Evolutionary conservation across 2,888 invertebrate genomes (phyloP).

Genomic region (Sisyra nigra): DNA sequence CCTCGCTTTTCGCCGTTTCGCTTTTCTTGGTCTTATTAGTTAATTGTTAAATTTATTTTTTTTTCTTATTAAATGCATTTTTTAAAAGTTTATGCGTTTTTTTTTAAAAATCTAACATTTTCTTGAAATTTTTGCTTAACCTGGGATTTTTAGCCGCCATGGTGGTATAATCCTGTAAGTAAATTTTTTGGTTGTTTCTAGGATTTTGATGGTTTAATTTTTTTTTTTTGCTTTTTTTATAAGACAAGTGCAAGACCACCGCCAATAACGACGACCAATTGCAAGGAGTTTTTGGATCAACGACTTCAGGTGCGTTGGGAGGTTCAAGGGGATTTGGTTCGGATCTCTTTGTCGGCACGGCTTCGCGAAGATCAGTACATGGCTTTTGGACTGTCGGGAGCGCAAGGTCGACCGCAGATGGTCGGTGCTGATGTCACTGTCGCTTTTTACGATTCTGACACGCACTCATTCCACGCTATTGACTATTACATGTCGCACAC

Average conservation of each 20-base stretch:
- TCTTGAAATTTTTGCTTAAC: slow-evolving; percentile 1
- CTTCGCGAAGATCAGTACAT: slow-evolving; percentile 75
- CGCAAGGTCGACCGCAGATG: slow-evolving; percentile 59
- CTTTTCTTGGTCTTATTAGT: slow-evolving; percentile 11
- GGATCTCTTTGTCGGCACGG: slow-evolving; percentile 61
- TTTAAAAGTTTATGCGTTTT: not conserved
- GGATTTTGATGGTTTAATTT: not conserved
- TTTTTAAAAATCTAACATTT: not conserved
- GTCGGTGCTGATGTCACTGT: slow-evolving; percentile 72
- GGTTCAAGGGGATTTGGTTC: slow-evolving; percentile 54
- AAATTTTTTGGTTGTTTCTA: slow-evolving; percentile 16
- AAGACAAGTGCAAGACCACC: slow-evolving; percentile 64
- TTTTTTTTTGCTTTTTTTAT: no score
- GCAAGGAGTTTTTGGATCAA: slow-evolving; percentile 68
- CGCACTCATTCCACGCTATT: slow-evolving; percentile 50
- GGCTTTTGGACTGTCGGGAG: slow-evolving; percentile 74
- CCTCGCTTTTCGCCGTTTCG: slow-evolving; percentile 14
- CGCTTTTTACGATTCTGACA: slow-evolving; percentile 48
- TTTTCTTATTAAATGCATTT: slow-evolving; percentile 16
- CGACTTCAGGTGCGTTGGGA: slow-evolving; percentile 81
- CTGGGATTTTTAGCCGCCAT: slow-evolving; percentile 48
- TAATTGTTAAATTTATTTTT: slow-evolving; percentile 8
- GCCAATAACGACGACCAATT: slow-evolving; percentile 44
- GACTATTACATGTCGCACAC: slow-evolving; percentile 75
- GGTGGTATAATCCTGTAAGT: slow-evolving; percentile 92